Conservation (phyloP, 2,113 vertebrate genomes). For the Cynoglossus semilaevis region DNA sequence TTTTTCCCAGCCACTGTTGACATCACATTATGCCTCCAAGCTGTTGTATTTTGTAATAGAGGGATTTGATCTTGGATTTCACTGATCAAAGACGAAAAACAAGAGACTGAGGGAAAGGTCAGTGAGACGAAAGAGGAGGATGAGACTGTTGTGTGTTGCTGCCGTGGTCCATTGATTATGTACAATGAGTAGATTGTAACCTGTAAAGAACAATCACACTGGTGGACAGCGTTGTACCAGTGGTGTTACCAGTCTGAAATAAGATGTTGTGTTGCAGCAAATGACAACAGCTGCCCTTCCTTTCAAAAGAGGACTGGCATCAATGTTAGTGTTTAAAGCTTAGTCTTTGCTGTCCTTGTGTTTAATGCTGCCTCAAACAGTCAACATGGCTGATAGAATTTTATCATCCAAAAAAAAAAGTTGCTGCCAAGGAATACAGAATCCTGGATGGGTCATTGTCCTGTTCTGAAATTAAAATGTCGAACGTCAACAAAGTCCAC, state of each 20-base stretch:
- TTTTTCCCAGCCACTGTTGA: slow-evolving; percentile 40
- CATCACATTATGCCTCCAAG: slow-evolving; percentile 40
- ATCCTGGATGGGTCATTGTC: slow-evolving; percentile 17
- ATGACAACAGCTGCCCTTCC: slow-evolving; percentile 30
- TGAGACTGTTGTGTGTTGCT: slow-evolving; percentile 41
- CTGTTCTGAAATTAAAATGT: slow-evolving; percentile 22
- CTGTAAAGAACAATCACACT: slow-evolving; percentile 26
- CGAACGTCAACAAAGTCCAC: slow-evolving; percentile 52
- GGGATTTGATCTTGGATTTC: slow-evolving; percentile 30
- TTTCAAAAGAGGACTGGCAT: slow-evolving; percentile 20
- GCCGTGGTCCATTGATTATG: slow-evolving; percentile 50
- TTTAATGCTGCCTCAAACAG: slow-evolving; percentile 18
- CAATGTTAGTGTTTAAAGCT: slow-evolving; percentile 56
- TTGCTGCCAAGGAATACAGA: slow-evolving; percentile 20
- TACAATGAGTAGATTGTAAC: slow-evolving; percentile 51
- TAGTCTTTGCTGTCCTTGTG: slow-evolving; percentile 47
- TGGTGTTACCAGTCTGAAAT: slow-evolving; percentile 17
- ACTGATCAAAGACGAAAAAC: slow-evolving; percentile 46
- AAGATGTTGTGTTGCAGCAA: slow-evolving; percentile 36
- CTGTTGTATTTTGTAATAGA: slow-evolving; percentile 42
- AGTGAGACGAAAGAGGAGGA: slow-evolving; percentile 39
- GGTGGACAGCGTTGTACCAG: slow-evolving; percentile 24
- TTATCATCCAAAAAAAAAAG: slow-evolving; percentile 17
- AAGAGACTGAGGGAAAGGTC: slow-evolving; percentile 47
- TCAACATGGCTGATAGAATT: slow-evolving; percentile 23